These are phyloP conservation scores for Rachycentron canadum DNA, from an alignment of 2,797 vertebrate species.

Conservation along the genomic window DNA sequence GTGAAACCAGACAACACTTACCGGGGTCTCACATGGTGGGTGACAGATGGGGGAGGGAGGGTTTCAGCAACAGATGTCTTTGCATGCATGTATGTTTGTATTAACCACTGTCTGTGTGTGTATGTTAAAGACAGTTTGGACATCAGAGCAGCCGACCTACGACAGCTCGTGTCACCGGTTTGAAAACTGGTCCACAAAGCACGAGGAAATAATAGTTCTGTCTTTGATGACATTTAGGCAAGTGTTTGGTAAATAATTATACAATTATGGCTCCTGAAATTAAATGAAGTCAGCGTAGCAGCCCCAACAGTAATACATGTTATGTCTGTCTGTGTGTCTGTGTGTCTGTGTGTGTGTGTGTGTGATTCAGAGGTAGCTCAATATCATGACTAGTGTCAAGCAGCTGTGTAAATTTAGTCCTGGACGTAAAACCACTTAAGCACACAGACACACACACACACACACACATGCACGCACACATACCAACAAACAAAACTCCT, in stretches of 20 bases:
- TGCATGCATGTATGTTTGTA: neutral
- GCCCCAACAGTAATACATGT: slow-evolving; percentile 16
- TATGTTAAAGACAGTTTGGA: neutral
- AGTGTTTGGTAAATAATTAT: neutral
- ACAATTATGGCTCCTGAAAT: neutral
- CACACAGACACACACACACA: slow-evolving; percentile 12
- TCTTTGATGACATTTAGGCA: neutral
- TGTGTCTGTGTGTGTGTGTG: too few species aligned
- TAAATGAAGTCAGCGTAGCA: neutral
- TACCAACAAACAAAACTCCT: slow-evolving; percentile 2
- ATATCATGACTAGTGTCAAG: slow-evolving; percentile 33
- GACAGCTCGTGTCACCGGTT: neutral
- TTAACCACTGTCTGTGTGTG: neutral
- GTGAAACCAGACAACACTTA: slow-evolving; percentile 48
- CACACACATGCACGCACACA: neutral
- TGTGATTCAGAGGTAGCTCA: slow-evolving; percentile 16
- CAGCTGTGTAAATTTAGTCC: slow-evolving; percentile 57
- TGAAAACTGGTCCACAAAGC: neutral
- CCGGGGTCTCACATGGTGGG: slow-evolving; percentile 2
- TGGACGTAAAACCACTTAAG: slow-evolving; percentile 29
- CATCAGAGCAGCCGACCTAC: neutral
- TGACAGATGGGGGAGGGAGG: neutral
- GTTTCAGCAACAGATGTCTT: neutral
- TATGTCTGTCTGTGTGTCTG: too few species aligned
- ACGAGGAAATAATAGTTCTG: neutral